phyloP scores from a whole-genome alignment of 2,888 invertebrate genomes.

The Dolichopus griseipennis region DNA sequence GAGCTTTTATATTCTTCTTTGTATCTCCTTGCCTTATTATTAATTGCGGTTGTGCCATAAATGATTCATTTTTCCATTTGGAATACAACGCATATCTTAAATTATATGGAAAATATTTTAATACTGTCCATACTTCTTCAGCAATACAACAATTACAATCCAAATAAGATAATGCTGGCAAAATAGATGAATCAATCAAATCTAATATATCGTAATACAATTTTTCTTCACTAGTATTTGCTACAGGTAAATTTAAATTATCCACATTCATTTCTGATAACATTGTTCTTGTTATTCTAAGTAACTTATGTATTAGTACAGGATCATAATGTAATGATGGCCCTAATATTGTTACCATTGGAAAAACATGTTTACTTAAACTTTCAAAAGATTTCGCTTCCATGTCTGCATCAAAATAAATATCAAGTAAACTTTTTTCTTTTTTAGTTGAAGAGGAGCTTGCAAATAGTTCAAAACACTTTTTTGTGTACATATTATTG shows the following conservation, averaged over 20 bases:
- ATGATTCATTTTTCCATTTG: conserved; percentile 91
- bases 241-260: conserved; percentile 34
- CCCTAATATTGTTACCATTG: conserved; percentile 78
- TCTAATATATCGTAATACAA: conserved; percentile 77
- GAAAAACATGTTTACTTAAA: conserved; percentile 66
- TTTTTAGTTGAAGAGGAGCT: conserved; percentile 51
- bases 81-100: conserved; percentile 83
- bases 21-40: conserved; percentile 78
- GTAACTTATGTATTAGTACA: conserved; percentile 80
- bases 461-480: conserved; percentile 49
- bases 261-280: conserved; percentile 41
- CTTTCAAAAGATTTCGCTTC: conserved; percentile 61
- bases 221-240: conserved; percentile 43
- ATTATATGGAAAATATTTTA: conserved; percentile 80
- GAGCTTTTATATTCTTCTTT: conserved; percentile 84
- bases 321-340: conserved; percentile 82
- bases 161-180: conserved; percentile 85
- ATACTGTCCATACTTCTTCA: conserved; percentile 89
- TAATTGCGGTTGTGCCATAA: conserved; percentile 70
- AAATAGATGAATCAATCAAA: conserved; percentile 75
- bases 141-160: conserved; percentile 93
- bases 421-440: conserved; percentile 7
- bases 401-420: conserved; percentile 9
- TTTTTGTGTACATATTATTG: conserved; percentile 76
- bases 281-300: conserved; percentile 46